Base-by-base conservation (phyloP, 1,140 invertebrate genomes). In the Metopolophium dirhodum region DNA sequence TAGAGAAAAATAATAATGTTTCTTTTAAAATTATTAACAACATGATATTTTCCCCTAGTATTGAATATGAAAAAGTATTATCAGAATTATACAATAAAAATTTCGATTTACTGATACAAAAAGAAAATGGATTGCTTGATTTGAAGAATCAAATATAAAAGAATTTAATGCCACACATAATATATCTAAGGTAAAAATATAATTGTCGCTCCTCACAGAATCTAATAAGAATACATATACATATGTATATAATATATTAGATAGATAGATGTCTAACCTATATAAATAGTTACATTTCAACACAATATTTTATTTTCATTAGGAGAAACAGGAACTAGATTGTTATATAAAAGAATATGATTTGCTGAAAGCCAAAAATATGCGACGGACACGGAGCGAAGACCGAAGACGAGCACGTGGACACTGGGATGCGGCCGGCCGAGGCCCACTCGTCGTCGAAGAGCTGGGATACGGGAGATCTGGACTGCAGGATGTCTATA, bases 11-110 rank as follows among this genome's bases (percentile, higher is more conserved):
- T 61, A 61, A 61, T n/a, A 68, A 30, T n/a, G 4, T 68, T 68
- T 30, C 30, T n/a, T 4, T 30, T 68, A n/a, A 3, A 68, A 51
- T 51, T 30, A n/a, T 68, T 4, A 30, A 68, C 30, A 3, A 14
- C 11, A 41, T 83, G 4, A 45, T 85, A 85, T 85, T 82, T 47
- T 51, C 47, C 26, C 35, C 37, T 49, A 77, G 68, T 91, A 35
- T 35, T n/a, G 35, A 57, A 1, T 18, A 61, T 90, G 89, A 90
- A 90, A 90, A 90, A 45, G 14, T 90, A 41, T 68, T 90, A 90
- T 90, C 54, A 30, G 54, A 90, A 68, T 30, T 30, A 23, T 68
- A 90, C 3, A n/a, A 30, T 68, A 90, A 61, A 23, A 90, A 68
- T 90, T 68, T 90, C n/a, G 41, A 90, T 68, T 45, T 61, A 3